Evolutionary conservation across 2,113 vertebrate genomes (phyloP).

Genomic region (Psittacara wagleri): DNA sequence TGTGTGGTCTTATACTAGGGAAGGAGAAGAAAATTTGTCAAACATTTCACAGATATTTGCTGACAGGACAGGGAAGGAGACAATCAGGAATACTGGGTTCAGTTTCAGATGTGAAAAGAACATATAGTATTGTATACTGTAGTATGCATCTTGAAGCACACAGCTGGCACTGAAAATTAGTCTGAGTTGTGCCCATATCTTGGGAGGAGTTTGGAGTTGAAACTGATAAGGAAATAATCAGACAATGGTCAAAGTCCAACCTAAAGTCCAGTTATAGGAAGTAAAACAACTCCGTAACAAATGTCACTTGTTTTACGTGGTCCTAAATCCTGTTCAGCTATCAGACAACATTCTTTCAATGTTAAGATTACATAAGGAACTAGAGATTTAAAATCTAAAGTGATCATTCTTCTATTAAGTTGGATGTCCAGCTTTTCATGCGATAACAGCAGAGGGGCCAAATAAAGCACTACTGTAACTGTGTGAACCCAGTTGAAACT

Average conservation of each 20-base stretch:
- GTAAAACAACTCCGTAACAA: not conserved
- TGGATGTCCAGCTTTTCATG: not conserved
- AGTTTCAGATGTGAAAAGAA: not conserved
- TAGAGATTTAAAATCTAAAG: not conserved
- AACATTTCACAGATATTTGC: not conserved
- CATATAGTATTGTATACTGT: not conserved
- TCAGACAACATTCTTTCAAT: not conserved
- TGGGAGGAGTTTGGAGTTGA: not conserved
- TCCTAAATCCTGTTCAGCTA: not conserved
- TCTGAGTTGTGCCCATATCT: not conserved
- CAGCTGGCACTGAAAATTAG: not conserved
- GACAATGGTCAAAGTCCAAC: not conserved
- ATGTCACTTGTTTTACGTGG: rapidly evolving
- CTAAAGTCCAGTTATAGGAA: not conserved
- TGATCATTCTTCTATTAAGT: not conserved
- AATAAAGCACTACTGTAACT: not conserved
- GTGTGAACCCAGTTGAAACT: not conserved
- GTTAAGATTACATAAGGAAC: not conserved
- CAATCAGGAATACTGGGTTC: not conserved
- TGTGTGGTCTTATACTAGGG: not conserved
- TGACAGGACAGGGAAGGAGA: not conserved
- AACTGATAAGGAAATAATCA: not conserved
- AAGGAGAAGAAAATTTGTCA: not conserved
- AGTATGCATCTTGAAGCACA: not conserved
- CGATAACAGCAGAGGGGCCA: not conserved